Percentiles rank a stretch among this genome's conserved stretches.
phyloP scores from a whole-genome alignment of 2,888 invertebrate genomes.

The Girardia tigrina region DNA sequence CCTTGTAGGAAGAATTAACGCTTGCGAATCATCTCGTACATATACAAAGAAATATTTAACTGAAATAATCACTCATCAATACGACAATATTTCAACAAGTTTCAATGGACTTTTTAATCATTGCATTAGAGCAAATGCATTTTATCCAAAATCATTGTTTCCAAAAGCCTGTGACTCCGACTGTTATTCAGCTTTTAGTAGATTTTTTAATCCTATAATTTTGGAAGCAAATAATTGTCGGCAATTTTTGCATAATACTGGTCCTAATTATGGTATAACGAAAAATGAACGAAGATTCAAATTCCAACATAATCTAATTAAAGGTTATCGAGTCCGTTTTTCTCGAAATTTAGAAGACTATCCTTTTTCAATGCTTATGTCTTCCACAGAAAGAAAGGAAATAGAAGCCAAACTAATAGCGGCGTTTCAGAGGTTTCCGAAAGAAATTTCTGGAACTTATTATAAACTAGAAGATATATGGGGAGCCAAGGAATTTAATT shows the following conservation, averaged over 20 bases:
- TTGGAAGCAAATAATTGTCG: not conserved
- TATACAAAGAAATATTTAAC: conserved; percentile 28
- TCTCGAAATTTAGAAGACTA: conserved; percentile 12
- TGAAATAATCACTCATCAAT: not conserved
- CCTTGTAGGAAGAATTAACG: not conserved
- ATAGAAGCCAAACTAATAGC: conserved; percentile 1
- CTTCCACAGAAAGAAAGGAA: not conserved
- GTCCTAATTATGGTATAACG: conserved; percentile 6
- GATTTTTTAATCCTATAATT: conserved; percentile 27
- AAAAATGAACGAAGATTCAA: not conserved
- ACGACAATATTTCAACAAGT: not conserved
- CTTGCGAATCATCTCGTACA: not conserved
- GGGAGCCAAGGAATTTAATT: not conserved
- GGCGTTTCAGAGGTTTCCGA: not conserved
- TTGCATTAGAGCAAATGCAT: conserved; percentile 29
- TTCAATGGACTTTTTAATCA: conserved; percentile 1
- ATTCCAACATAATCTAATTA: conserved; percentile 25
- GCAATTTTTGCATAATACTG: not conserved
- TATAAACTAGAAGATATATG: not conserved
- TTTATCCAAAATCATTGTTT: conserved; percentile 5
- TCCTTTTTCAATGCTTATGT: conserved; percentile 27
- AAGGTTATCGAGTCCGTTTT: not conserved
- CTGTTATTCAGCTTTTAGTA: conserved; percentile 1
- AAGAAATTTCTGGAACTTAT: conserved; percentile 14
- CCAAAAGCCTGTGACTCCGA: conserved; percentile 21